Evolutionary conservation across 2,113 vertebrate species (phyloP), one percentile per base, ranked within the genome.

Genomic region (Euleptes europaea): DNA sequence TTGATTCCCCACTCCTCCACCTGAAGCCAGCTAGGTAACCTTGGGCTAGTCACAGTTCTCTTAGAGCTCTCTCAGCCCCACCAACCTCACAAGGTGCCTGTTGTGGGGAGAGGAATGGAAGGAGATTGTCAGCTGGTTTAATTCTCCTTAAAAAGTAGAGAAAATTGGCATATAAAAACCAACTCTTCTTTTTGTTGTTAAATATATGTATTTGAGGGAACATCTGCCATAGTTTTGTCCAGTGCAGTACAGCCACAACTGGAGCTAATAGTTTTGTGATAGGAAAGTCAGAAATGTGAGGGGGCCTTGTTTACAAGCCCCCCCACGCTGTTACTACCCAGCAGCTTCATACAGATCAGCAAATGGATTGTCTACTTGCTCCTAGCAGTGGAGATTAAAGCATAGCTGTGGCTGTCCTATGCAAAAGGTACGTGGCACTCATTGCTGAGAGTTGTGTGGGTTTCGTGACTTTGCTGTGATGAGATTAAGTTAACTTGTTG

Each of bases 341-440:
- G 0, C 0, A 79, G 85, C 2, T 65, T 35, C 40, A 65, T 78
- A 84, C 67, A 7, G 3, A 12, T 73, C 12, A 31, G 23, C 33
- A 83, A 65, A 86, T 89, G 86, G 79, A 76, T 72, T 83, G 44
- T 51, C 42, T 21, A 15, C 7, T 35, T 60, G 26, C 42, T 71
- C 33, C 31, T 5, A 6, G 38, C 38, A 57, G 47, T 21, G 38
- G 44, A 74, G 6, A 85, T 86, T 51, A 60, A 57, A 38, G 51
- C 54, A 78, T 60, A 69, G 88, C 80, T 87, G 78, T 73, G 65
- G 28, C 80, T 65, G 65, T 44, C 42, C 83, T 47, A 47, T 91
- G 82, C 82, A 69, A 31, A 78, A 75, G 31, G 7, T 49, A 73
- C 79, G 85, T 69, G 73, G 78, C 82, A 83, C 76, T 83, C 71